Evolutionary conservation across 1,140 invertebrate species (phyloP), one percentile per base, ranked within the genome.

Genomic region (Lasioglossum albipes): DNA sequence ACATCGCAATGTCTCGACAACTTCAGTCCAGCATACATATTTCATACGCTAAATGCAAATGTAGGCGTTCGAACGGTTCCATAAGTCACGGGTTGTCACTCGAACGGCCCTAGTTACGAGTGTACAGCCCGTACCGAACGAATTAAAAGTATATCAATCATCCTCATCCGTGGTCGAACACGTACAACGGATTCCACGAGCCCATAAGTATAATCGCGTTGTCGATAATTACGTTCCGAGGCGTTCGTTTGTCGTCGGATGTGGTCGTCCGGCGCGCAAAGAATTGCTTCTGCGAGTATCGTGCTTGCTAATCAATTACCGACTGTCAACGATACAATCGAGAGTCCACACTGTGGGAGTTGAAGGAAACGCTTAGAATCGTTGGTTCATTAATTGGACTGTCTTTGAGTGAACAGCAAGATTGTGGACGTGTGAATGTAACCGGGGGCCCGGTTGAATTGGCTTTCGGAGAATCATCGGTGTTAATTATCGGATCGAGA

Each of bases 291-390:
- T 65, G 52, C 72, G 72, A 77, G 57, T 61, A 57, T 59, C 75
- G 36, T 12, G 45, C 62, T 59, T 20, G 77, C 82, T 67, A 83
- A 71, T 82, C 80, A 73, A 86, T 82, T 85, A 85, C 82, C 82
- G 80, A 83, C 75, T 79, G 81, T 83, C 83, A 78, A 41, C 65
- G 75, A 82, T 85, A 75, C 82, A 86, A 86, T 86, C 3, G 36
- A 36, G 36, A 36, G 36, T 4, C 36, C 36, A 36, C 82, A 82
- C 69, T 67, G 52, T 18, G 13, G 3, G 13, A 5, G 31, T 12
- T 57, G 27, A 59, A 70, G 62, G 61, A 74, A 84, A 68, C 65
- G 36, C 71, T 54, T 61, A 57, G 52, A 79, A 83, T 79, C 71
- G 57, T 79, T 64, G 77, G 59, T 67, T 79, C 79, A 36, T 36